Evolutionary conservation across 2,888 invertebrate species (phyloP), one percentile per base, ranked within the genome.

Genomic region (Julus scandinavius): DNA sequence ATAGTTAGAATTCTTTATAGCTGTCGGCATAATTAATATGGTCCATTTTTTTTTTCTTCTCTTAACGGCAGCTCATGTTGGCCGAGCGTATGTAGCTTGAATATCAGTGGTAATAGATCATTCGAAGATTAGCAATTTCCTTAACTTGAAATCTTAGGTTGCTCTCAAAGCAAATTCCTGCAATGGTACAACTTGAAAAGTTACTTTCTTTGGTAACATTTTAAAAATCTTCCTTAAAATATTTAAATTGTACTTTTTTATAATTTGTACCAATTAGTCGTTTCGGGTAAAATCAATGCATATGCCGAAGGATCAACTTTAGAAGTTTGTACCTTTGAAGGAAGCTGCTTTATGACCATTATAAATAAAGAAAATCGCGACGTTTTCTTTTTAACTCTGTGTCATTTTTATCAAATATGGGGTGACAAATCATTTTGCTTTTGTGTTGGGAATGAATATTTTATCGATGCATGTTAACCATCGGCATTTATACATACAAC

Each of bases 401-500:
- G n/a, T n/a, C 15, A 9, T 13, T 54, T 54, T 54, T 54, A 54
- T 54, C 54, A 54, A 54, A 15, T 17, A 13, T 54, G 17, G 54
- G 54, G 17, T 54, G 54, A 13, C 13, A 1, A 54, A 54, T 54
- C 15, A 54, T 13, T 54, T 54, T 54, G 9, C 15, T 54, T 54
- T 63, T 63, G 63, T 84, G 29, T 84, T 15, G n/a, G 29, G 45
- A n/a, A 17, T 84, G 45, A 84, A 84, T 40, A 38, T 84, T 84
- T 38, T 84, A 84, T 38, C 84, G 38, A 17, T 84, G 84, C 11
- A 38, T 84, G 83, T 83, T 83, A 83, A 83, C 9, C 29, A 83
- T 83, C 29, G 29, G n/a, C 83, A 83, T 83, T 40, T 83, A 83
- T 83, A 83, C 13, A 83, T 83, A 83, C 11, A 54, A 83, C 83